Evolutionary conservation across 2,113 vertebrate genomes (phyloP), one percentile per base, ranked within the genome.

Genomic region (Cinclus cinclus): DNA sequence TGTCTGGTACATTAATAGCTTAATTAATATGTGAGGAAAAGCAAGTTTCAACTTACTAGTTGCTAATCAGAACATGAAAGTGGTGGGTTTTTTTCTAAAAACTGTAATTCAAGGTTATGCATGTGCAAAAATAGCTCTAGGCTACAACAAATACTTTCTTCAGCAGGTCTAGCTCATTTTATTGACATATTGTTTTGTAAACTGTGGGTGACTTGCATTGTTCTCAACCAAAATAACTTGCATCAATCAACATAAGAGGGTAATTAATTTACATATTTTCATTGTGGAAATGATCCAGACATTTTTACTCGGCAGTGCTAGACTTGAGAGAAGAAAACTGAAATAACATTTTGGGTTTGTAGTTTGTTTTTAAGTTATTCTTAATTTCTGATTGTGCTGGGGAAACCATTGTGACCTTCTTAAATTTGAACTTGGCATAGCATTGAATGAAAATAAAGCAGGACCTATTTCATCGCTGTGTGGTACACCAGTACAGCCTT

Each of bases 181-280:
- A 92, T 93, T 97, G 97, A 97, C 92, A 87, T 96, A 96, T 25
- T 97, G 94, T 95, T 98, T 97, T 95, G 96, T 96, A 96, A 97
- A 95, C 95, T 96, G 74, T 6, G 89, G 80, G 90, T 76, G 96
- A 96, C 93, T 89, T 78, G 52, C 87, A 95, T 96, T 97, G 95
- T 97, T 96, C 82, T 96, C 89, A 85, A 94, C 91, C 37, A 85
- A 96, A 96, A 94, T 92, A 95, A 88, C 88, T 90, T 83, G 15
- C 87, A 95, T 96, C 97, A 94, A 89, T 97, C 96, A 94, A 93
- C 83, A 82, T 91, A 96, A 96, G 88, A 92, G 84, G 65, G 73
- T 83, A 91, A 84, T 95, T 97, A 95, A 96, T 94, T 96, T 97
- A 89, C 96, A 94, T 98, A 86, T 76, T 94, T 89, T 95, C 67